Evolutionary conservation across 2,888 invertebrate species (phyloP).

Genomic region (Zaprionus bogoriensis): DNA sequence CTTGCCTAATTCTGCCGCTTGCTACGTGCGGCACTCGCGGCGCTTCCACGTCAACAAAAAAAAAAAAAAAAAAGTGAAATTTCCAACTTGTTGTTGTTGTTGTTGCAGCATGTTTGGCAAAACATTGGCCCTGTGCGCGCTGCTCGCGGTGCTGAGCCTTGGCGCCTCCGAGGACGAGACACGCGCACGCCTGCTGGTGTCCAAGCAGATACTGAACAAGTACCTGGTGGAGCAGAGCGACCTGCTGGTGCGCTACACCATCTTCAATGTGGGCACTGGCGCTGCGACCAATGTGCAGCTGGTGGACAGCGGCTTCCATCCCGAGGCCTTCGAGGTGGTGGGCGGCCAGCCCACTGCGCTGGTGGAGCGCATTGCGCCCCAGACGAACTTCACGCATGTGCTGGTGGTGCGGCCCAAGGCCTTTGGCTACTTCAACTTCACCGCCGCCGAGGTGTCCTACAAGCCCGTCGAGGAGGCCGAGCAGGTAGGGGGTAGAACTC

Average conservation of each 20-base stretch:
- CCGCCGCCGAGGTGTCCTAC: slow-evolving; percentile 96
- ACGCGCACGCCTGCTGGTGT: slow-evolving; percentile 92
- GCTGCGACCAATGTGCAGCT: slow-evolving; percentile 94
- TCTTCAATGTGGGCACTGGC: slow-evolving; percentile 96
- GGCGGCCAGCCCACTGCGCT: slow-evolving; percentile 92
- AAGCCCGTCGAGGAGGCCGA: slow-evolving; percentile 91
- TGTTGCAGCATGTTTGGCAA: slow-evolving; percentile 68
- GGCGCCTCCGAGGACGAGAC: slow-evolving; percentile 85
- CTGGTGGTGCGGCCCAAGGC: slow-evolving; percentile 94
- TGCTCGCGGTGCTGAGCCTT: slow-evolving; percentile 73
- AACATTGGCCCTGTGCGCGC: slow-evolving; percentile 56
- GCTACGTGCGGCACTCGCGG: slow-evolving; percentile 4
- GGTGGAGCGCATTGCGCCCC: slow-evolving; percentile 95
- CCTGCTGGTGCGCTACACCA: slow-evolving; percentile 95
- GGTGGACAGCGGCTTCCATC: slow-evolving; percentile 95
- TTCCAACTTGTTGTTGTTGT: slow-evolving; percentile 9
- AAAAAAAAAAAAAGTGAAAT: slow-evolving; percentile 50
- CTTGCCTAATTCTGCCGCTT: slow-evolving; percentile 5
- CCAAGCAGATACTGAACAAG: slow-evolving; percentile 97
- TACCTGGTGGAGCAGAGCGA: slow-evolving; percentile 98
- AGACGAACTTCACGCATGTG: slow-evolving; percentile 96
- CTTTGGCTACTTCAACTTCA: slow-evolving; percentile 98
- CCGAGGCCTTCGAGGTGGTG: slow-evolving; percentile 94
- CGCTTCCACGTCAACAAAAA: slow-evolving; percentile 79
- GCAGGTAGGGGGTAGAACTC: slow-evolving; percentile 84